These are phyloP conservation scores for Acromyrmex echinatior DNA, from an alignment of 1,140 invertebrate species.

Conservation along the genomic window DNA sequence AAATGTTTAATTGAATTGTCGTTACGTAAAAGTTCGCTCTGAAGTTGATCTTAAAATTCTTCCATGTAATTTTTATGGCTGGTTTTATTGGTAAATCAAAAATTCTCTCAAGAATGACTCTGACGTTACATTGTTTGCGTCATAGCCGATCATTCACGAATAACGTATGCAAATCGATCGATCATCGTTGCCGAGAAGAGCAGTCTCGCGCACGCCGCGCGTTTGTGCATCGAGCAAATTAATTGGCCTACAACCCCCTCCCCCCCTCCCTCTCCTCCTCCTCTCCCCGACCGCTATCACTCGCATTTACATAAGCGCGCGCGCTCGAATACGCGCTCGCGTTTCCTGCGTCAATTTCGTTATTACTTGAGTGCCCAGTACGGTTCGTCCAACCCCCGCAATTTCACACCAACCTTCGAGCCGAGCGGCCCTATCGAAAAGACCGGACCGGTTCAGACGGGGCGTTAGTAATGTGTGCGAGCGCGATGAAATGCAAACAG, in stretches of 20 bases:
- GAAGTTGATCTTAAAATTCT: background rate
- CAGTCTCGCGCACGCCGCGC: conserved; percentile 65
- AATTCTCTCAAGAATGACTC: background rate
- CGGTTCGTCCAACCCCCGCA: conserved; percentile 37
- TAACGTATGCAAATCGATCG: conserved; percentile 66
- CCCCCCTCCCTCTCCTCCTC: background rate
- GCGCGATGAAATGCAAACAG: conserved; percentile 66
- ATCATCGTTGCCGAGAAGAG: conserved; percentile 69
- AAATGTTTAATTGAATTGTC: background rate
- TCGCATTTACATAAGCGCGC: conserved; percentile 72
- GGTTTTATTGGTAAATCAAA: conserved; percentile 26
- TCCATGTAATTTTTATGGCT: background rate
- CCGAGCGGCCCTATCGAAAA: conserved; percentile 51
- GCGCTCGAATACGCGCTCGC: conserved; percentile 24
- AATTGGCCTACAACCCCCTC: conserved; percentile 68
- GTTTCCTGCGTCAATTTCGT: conserved; percentile 75
- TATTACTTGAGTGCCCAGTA: conserved; percentile 72
- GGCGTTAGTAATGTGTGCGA: conserved; percentile 64
- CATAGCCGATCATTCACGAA: background rate
- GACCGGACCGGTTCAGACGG: conserved; percentile 47
- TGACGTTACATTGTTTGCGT: background rate
- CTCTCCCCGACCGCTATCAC: conserved; percentile 56
- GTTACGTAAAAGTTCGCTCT: background rate
- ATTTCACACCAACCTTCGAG: conserved; percentile 36
- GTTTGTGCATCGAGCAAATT: conserved; percentile 71